Percentiles rank a stretch among this genome's conserved stretches.
These are phyloP conservation scores for Timandra comae DNA, from an alignment of 2,888 invertebrate species.

Conservation along the genomic window DNA sequence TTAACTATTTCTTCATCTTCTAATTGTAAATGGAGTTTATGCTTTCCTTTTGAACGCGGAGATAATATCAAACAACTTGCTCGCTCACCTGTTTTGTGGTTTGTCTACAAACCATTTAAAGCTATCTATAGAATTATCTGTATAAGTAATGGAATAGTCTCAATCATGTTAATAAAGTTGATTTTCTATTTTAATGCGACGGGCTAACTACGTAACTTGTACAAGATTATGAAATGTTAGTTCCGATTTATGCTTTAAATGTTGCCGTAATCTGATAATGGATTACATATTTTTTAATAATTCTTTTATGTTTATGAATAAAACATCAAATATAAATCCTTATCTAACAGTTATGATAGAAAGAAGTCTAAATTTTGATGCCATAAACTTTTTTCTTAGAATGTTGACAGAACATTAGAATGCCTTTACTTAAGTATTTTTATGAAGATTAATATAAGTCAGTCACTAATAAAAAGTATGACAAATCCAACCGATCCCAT, in stretches of 20 bases:
- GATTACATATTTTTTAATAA: too few relatives aligned
- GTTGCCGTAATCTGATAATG: too few relatives aligned
- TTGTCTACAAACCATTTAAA: conserved; percentile 28
- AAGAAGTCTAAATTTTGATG: too few relatives aligned
- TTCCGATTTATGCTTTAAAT: too few relatives aligned
- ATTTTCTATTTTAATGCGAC: too few relatives aligned
- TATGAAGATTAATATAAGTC: conserved; percentile 4
- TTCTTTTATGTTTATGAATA: too few relatives aligned
- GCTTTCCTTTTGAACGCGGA: conserved; percentile 31
- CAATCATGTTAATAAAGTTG: conserved; percentile 21
- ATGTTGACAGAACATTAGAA: neutral
- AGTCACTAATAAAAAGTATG: conserved; percentile 1
- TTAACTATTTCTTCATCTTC: conserved; percentile 8
- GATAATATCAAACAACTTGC: conserved; percentile 24
- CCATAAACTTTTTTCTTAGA: conserved; percentile 11
- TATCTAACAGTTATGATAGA: too few relatives aligned
- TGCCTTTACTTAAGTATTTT: too few relatives aligned
- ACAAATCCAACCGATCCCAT: too few relatives aligned
- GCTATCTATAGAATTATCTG: conserved; percentile 34
- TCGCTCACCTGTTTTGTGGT: conserved; percentile 28
- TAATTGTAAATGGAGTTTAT: conserved; percentile 34
- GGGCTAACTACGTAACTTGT: too few relatives aligned
- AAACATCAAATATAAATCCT: too few relatives aligned
- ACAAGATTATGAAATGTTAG: too few relatives aligned
- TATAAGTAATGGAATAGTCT: conserved; percentile 22